These are phyloP conservation scores for Triplophysa bombifrons DNA, from an alignment of 2,797 vertebrate species.

Conservation along the genomic window DNA sequence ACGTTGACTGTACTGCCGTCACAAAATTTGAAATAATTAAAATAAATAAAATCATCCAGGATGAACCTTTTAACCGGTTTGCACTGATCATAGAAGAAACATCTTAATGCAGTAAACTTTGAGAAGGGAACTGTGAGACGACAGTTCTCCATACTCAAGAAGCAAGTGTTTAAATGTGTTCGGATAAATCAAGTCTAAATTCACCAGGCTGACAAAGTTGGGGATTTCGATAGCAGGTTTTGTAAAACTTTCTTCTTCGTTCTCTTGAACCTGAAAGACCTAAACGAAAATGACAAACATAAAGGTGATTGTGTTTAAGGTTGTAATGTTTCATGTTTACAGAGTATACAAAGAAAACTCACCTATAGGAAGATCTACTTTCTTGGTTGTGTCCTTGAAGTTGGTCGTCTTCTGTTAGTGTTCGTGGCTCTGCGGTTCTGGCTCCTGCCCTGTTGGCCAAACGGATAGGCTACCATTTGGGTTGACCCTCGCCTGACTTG, in stretches of 20 bases:
- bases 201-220: conserved; percentile 53
- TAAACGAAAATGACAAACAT: conserved; percentile 48
- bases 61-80: conserved; percentile 31
- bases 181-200: conserved; percentile 60
- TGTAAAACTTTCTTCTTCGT: conserved; percentile 53
- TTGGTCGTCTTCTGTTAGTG: conserved; percentile 70
- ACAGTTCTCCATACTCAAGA: conserved; percentile 48
- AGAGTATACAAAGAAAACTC: conserved; percentile 24
- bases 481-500: conserved; percentile 74
- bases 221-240: conserved; percentile 59
- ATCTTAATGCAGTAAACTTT: conserved; percentile 39
- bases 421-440: conserved; percentile 69
- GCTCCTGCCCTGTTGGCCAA: conserved; percentile 70
- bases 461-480: conserved; percentile 81
- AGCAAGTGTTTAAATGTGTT: conserved; percentile 32
- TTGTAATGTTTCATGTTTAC: conserved; percentile 1
- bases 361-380: conserved; percentile 70
- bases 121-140: conserved; percentile 57
- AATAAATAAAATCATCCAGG: conserved; percentile 60
- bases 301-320: conserved; percentile 9
- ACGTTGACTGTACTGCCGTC: not conserved
- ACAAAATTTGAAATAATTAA: conserved; percentile 35
- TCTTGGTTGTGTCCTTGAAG: conserved; percentile 64
- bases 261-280: conserved; percentile 55
- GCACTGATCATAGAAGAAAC: conserved; percentile 27